A percentile compares a stretch with the other conserved stretches of the same genome.
Evolutionary conservation across 2,888 invertebrate genomes (phyloP).

Genomic region (Blomia tropicalis): DNA sequence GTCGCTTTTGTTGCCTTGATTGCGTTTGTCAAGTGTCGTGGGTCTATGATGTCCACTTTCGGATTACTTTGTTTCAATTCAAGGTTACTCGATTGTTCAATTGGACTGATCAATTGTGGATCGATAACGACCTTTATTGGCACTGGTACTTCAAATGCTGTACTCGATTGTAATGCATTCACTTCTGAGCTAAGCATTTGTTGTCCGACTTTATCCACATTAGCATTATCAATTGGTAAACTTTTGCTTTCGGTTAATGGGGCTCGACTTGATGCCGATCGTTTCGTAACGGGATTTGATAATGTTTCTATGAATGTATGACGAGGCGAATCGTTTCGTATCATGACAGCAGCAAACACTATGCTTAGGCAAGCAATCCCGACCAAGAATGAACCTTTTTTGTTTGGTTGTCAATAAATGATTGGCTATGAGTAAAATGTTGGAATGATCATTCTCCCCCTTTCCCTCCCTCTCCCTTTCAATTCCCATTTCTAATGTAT

Average conservation of each 20-base stretch:
- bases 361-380: conserved; percentile 10
- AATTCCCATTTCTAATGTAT: too few relatives aligned
- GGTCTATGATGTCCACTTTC: background rate
- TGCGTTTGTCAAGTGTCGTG: background rate
- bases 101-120: background rate
- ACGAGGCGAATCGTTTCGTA: background rate
- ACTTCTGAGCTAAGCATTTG: background rate
- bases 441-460: too few relatives aligned
- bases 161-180: background rate
- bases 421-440: too few relatives aligned
- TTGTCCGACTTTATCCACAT: background rate
- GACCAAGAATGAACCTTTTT: background rate
- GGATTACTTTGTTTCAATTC: background rate
- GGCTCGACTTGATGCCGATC: background rate
- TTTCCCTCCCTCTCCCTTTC: too few relatives aligned
- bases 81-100: background rate
- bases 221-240: background rate
- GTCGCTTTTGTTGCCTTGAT: background rate
- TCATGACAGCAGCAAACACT: background rate
- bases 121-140: conserved; percentile 6
- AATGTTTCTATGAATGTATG: background rate
- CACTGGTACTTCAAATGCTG: background rate
- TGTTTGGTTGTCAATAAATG: background rate
- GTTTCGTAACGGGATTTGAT: background rate
- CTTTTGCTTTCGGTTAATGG: background rate